Percentiles rank a stretch among this genome's conserved stretches.
Conservation (phyloP, 1,140 invertebrate species). For the Drosophila tani region DNA sequence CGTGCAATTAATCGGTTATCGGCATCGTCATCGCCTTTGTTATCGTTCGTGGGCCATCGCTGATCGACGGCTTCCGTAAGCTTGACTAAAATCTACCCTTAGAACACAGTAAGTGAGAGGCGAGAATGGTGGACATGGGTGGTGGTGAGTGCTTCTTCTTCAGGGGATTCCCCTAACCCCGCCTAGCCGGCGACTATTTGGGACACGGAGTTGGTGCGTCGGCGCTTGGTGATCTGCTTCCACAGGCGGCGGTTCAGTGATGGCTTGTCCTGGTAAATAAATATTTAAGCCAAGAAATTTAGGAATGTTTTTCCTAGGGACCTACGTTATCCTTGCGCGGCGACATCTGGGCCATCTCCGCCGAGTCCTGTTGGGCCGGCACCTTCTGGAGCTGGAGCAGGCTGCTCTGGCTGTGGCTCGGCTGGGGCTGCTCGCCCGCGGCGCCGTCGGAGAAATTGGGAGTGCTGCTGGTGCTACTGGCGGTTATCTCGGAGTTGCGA, state of each 20-base stretch:
- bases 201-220: constrained; percentile 85
- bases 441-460: constrained; percentile 83
- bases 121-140: background rate
- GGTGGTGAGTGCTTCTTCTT: constrained; percentile 16
- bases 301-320: no score
- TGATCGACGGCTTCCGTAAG: background rate
- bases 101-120: constrained; percentile 30
- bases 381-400: constrained; percentile 46
- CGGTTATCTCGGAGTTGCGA: constrained; percentile 82
- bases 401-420: constrained; percentile 64
- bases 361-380: constrained; percentile 54
- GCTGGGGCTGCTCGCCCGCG: constrained; percentile 57
- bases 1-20: constrained; percentile 13
- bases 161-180: constrained; percentile 17
- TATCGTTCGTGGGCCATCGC: background rate
- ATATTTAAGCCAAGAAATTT: no score
- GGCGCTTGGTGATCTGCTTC: constrained; percentile 86
- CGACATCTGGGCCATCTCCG: constrained; percentile 83
- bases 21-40: background rate
- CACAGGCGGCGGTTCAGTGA: constrained; percentile 86
- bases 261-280: constrained; percentile 87
- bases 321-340: constrained; percentile 86
- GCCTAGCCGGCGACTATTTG: constrained; percentile 79
- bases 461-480: constrained; percentile 77
- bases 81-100: constrained; percentile 27